These are phyloP conservation scores for Aramus guarauna DNA, from an alignment of 2,113 vertebrate genomes.

Conservation along the genomic window DNA sequence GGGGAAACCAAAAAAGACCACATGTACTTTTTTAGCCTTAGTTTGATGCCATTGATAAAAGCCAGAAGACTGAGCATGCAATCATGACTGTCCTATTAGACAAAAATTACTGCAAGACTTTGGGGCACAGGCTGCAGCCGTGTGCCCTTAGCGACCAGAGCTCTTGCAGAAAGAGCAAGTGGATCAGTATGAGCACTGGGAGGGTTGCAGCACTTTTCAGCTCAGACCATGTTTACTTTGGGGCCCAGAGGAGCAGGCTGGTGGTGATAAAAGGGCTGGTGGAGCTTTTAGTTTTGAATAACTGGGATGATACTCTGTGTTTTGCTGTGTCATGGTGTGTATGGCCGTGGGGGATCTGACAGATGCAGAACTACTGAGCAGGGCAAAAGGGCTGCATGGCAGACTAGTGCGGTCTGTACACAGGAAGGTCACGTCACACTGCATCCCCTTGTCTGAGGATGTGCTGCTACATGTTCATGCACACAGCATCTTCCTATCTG, in stretches of 20 bases:
- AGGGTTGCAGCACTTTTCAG: neutral
- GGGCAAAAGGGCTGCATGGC: neutral
- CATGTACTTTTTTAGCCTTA: neutral
- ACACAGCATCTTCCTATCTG: neutral
- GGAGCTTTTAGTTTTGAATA: neutral
- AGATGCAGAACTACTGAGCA: neutral
- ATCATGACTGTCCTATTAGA: neutral
- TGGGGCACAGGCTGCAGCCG: neutral
- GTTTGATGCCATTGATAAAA: too few relatives aligned
- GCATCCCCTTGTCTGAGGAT: neutral
- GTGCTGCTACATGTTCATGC: neutral
- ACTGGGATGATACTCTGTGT: neutral
- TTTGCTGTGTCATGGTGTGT: rapidly evolving
- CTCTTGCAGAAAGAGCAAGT: neutral
- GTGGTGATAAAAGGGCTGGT: neutral
- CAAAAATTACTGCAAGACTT: neutral
- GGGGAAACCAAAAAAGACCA: neutral
- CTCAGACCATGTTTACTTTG: neutral
- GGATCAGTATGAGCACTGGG: too few relatives aligned
- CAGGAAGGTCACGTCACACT: neutral
- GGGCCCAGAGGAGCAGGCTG: neutral
- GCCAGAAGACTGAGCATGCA: neutral
- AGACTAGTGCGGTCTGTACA: neutral
- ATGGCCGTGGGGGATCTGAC: rapidly evolving
- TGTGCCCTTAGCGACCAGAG: neutral